Base-by-base conservation (phyloP, 2,888 invertebrate genomes). In the Drosophila pullipes region DNA sequence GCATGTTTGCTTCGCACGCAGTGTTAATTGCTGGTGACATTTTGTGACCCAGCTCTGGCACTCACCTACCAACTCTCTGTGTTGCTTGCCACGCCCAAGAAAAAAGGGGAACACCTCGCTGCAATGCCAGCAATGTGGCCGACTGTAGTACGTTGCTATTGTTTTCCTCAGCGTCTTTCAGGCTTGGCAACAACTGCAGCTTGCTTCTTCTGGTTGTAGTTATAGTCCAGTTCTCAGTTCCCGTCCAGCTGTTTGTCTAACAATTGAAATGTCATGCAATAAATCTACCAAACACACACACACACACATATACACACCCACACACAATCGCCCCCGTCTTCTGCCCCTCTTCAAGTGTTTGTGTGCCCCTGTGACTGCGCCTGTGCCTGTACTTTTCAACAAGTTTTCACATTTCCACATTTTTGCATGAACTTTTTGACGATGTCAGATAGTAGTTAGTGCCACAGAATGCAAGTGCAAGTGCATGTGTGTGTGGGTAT, bases 191-290 rank as follows among this genome's bases (percentile, higher is more conserved):
- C 78, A 80, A 82, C 80, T 82, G 70, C 71, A 60, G 80, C 77
- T 69, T 28, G n/a, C 22, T 37, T 37, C 37, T 55, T 55, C 37
- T 57, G 28, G 57, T 55, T 76, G 76, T 62, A 58, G 74, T 65
- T 74, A 59, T 67, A 66, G 80, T 80, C 80, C 66, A 63, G 68
- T 25, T 25, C 76, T 81, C 81, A 71, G 74, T 78, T 69, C 73
- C 76, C 89, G 85, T 89, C 86, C 89, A 86, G 87, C 89, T 86
- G 86, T 86, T 86, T 86, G 89, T 86, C 86, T 83, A 86, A 86
- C 87, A 86, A 86, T 86, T 86, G 89, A 86, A 86, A 89, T 89
- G 89, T 86, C 87, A 86, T 84, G 86, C 86, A 83, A 89, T 86
- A 86, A 86, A 86, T 86, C 87, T 86, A 81, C 83, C 78, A 72